A percentile compares a stretch with the other conserved stretches of the same genome.
phyloP scores from a whole-genome alignment of 2,888 invertebrate genomes.

The Agonum fuliginosum region DNA sequence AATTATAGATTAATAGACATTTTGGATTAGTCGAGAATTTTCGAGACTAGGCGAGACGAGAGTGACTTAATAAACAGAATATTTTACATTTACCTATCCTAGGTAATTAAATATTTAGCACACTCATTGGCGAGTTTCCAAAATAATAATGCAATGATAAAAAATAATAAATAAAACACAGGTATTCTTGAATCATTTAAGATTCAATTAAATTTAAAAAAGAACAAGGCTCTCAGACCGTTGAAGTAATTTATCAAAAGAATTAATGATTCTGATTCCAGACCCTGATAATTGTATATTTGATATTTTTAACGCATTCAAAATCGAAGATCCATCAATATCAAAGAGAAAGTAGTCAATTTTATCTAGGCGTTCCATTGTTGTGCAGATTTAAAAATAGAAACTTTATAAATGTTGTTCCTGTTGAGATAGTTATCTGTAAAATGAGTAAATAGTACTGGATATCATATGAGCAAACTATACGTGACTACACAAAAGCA shows the following conservation, averaged over 20 bases:
- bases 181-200: too few species aligned
- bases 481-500: slow-evolving; percentile 8
- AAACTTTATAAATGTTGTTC: slow-evolving; percentile 12
- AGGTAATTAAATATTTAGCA: too few species aligned
- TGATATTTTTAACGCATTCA: slow-evolving; percentile 54
- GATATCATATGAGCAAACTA: not conserved
- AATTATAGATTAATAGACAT: too few species aligned
- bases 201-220: slow-evolving; percentile 23
- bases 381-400: slow-evolving; percentile 25
- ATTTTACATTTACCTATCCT: too few species aligned
- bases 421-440: not conserved
- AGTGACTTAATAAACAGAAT: too few species aligned
- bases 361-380: slow-evolving; percentile 17
- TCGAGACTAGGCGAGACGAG: too few species aligned
- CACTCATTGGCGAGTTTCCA: too few species aligned
- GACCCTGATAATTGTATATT: slow-evolving; percentile 55
- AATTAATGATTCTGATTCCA: slow-evolving; percentile 51
- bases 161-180: too few species aligned
- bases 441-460: slow-evolving; percentile 10
- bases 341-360: slow-evolving; percentile 33
- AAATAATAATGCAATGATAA: too few species aligned
- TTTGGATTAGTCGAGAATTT: too few species aligned
- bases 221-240: not conserved
- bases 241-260: slow-evolving; percentile 52
- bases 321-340: slow-evolving; percentile 54